A percentile compares a stretch with the other conserved stretches of the same genome.
Evolutionary conservation across 2,113 vertebrate species (phyloP).

Genomic region (Nibea albiflora): DNA sequence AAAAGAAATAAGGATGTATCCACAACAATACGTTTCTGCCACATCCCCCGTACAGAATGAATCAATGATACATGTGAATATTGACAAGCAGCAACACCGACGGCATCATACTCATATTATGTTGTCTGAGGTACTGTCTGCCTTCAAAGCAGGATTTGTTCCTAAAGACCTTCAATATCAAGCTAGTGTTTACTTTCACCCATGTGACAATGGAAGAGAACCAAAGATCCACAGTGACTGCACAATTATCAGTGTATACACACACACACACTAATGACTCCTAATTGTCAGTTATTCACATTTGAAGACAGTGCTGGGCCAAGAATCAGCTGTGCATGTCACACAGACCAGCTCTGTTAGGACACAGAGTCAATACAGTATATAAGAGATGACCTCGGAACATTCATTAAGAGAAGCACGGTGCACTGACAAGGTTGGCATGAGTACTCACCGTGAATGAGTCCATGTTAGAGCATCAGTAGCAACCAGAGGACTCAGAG

Average conservation of each 20-base stretch:
- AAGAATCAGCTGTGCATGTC: background rate
- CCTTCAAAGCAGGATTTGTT: background rate
- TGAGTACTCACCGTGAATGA: conserved; percentile 44
- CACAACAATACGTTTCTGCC: background rate
- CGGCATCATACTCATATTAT: background rate
- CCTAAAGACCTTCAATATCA: background rate
- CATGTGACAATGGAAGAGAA: background rate
- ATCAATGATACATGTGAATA: background rate
- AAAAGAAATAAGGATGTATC: background rate
- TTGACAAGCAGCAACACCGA: conserved; percentile 1
- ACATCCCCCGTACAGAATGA: background rate
- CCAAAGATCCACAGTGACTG: background rate
- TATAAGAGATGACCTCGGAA: conserved; percentile 18
- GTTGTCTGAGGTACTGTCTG: background rate
- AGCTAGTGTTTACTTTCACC: background rate
- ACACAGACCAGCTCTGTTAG: background rate
- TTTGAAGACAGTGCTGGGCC: background rate
- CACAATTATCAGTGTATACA: background rate
- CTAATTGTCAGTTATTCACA: background rate
- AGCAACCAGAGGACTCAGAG: conserved; percentile 33
- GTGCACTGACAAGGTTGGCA: background rate
- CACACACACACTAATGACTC: background rate
- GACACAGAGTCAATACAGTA: background rate
- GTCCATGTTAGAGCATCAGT: conserved; percentile 50
- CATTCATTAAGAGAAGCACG: conserved; percentile 6